Evolutionary conservation across 2,888 invertebrate genomes (phyloP).

Genomic region (Proisotoma minuta): DNA sequence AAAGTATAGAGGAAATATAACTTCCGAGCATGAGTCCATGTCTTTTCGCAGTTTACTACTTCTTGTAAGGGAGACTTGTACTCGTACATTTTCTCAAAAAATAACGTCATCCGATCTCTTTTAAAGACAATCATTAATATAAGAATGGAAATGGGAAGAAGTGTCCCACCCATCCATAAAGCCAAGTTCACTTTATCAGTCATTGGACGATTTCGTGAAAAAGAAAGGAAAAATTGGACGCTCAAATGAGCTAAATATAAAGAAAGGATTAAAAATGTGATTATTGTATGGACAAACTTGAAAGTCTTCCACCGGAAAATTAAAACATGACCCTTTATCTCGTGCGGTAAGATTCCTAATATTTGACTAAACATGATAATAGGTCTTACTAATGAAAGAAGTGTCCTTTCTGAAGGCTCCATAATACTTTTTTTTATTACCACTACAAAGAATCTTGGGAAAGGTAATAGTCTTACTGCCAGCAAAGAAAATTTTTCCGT

Average conservation of each 20-base stretch:
- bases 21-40: slow-evolving; percentile 18
- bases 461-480: too few relatives aligned
- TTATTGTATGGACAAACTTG: slow-evolving; percentile 28
- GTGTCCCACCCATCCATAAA: slow-evolving; percentile 27
- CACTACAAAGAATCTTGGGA: too few relatives aligned
- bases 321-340: slow-evolving; percentile 33
- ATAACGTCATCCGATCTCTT: slow-evolving; percentile 35
- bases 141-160: slow-evolving; percentile 38
- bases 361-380: slow-evolving; percentile 41
- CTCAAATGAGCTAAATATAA: slow-evolving; percentile 28
- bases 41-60: slow-evolving; percentile 24
- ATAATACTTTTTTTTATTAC: too few relatives aligned
- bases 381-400: slow-evolving; percentile 33
- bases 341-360: slow-evolving; percentile 41
- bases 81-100: slow-evolving; percentile 38
- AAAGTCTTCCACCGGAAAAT: slow-evolving; percentile 35
- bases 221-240: slow-evolving; percentile 30
- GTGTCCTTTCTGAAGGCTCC: too few relatives aligned
- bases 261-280: slow-evolving; percentile 32
- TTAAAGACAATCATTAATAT: slow-evolving; percentile 31
- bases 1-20: slow-evolving; percentile 24
- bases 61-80: slow-evolving; percentile 36
- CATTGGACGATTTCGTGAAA: slow-evolving; percentile 13
- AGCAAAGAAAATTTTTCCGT: too few relatives aligned
- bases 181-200: slow-evolving; percentile 32